phyloP scores from a whole-genome alignment of 2,113 vertebrate species.

The Perca schrenkii region DNA sequence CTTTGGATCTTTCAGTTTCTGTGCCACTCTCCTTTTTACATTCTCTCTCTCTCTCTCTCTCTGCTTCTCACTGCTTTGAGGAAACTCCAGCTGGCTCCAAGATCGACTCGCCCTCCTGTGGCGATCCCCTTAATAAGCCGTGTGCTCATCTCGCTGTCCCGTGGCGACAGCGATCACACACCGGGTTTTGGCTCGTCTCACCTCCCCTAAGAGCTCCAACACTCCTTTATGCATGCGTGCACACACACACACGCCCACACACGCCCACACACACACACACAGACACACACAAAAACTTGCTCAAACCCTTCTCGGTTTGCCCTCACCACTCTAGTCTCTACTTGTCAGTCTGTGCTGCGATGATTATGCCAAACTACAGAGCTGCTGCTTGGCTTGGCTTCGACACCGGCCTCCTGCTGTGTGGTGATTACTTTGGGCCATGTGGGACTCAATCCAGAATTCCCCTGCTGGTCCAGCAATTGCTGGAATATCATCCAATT shows the following conservation, averaged over 20 bases:
- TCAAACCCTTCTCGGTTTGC: background rate
- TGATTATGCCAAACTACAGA: slow-evolving; percentile 26
- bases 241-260: slow-evolving; percentile 5
- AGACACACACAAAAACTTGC: background rate
- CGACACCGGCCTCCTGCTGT: background rate
- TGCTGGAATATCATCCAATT: slow-evolving; percentile 14
- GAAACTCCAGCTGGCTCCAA: slow-evolving; percentile 61
- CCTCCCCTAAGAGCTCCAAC: slow-evolving; percentile 19
- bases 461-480: slow-evolving; percentile 12
- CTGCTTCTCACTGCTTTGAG: slow-evolving; percentile 33
- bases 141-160: slow-evolving; percentile 34
- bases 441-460: slow-evolving; percentile 14
- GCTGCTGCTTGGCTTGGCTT: slow-evolving; percentile 13
- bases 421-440: slow-evolving; percentile 15
- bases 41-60: background rate
- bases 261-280: background rate
- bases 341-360: background rate
- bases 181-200: slow-evolving; percentile 38
- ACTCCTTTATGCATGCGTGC: background rate
- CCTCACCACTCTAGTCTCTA: background rate
- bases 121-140: slow-evolving; percentile 52
- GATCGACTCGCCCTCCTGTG: slow-evolving; percentile 52
- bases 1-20: background rate
- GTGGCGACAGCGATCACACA: slow-evolving; percentile 61
- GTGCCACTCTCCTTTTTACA: background rate